Conservation (phyloP, 2,113 vertebrate species). For the Charadrius vociferus region DNA sequence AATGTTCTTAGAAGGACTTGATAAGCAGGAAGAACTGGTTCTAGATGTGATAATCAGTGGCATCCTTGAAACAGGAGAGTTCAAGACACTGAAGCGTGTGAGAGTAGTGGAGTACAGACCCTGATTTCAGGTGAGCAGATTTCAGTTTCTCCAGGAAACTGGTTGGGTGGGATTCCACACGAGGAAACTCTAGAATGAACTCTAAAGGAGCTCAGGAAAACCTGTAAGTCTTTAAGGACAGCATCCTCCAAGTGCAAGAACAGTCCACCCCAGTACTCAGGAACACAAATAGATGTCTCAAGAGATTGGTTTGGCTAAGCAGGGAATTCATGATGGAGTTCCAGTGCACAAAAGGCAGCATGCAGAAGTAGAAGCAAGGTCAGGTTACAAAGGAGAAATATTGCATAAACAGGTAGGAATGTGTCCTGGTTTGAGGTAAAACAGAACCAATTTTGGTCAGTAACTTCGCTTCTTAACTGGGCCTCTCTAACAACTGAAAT, state of each 20-base stretch:
- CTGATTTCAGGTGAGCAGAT: background rate
- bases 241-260: background rate
- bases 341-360: background rate
- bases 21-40: background rate
- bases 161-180: background rate
- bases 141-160: background rate
- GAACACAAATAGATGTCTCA: background rate
- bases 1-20: background rate
- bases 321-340: background rate
- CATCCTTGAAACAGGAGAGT: background rate
- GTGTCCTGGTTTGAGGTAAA: too few relatives aligned
- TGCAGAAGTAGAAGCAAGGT: background rate
- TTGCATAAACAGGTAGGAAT: background rate
- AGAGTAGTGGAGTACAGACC: background rate
- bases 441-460: too few relatives aligned
- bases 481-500: too few relatives aligned
- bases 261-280: background rate
- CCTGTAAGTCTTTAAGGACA: background rate
- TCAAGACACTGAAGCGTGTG: background rate
- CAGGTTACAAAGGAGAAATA: background rate
- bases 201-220: background rate
- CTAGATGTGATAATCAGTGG: background rate
- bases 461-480: too few relatives aligned
- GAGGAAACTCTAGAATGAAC: background rate
- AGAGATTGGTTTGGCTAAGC: background rate